Percentiles rank a stretch among this genome's conserved stretches.
These are phyloP conservation scores for Rhea americana DNA, from an alignment of 2,113 vertebrate genomes.

Conservation along the genomic window DNA sequence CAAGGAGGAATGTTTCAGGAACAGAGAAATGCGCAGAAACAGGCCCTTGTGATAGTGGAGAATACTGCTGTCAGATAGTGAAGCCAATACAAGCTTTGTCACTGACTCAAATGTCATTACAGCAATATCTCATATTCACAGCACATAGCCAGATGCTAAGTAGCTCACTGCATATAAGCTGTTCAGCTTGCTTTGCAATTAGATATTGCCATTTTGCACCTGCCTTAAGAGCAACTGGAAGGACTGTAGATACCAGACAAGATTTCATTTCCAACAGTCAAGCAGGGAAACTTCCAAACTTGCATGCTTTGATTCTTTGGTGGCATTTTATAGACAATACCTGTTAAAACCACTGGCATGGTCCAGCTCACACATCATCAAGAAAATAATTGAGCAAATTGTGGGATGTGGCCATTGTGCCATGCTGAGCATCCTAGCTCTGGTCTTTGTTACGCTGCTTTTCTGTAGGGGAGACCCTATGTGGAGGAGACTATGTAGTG, in stretches of 20 bases:
- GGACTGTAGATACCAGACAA: rapidly evolving
- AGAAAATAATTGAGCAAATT: background rate
- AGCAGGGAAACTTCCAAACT: background rate
- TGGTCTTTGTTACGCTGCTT: background rate
- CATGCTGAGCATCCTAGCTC: background rate
- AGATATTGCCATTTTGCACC: rapidly evolving
- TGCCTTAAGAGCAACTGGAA: background rate
- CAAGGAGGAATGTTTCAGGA: background rate
- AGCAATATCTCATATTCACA: background rate
- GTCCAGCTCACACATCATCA: background rate
- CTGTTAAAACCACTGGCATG: background rate
- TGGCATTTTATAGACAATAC: background rate
- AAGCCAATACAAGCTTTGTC: background rate
- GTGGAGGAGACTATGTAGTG: background rate
- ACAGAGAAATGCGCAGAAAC: background rate
- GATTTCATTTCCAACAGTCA: background rate
- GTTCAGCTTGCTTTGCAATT: background rate
- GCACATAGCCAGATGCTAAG: background rate
- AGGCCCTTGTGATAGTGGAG: background rate
- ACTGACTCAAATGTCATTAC: background rate
- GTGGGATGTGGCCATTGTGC: background rate
- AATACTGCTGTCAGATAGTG: background rate
- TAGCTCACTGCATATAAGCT: background rate
- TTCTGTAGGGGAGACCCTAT: rapidly evolving
- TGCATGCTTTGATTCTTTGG: background rate